Conservation (phyloP, 2,113 vertebrate genomes). For the Egretta garzetta region DNA sequence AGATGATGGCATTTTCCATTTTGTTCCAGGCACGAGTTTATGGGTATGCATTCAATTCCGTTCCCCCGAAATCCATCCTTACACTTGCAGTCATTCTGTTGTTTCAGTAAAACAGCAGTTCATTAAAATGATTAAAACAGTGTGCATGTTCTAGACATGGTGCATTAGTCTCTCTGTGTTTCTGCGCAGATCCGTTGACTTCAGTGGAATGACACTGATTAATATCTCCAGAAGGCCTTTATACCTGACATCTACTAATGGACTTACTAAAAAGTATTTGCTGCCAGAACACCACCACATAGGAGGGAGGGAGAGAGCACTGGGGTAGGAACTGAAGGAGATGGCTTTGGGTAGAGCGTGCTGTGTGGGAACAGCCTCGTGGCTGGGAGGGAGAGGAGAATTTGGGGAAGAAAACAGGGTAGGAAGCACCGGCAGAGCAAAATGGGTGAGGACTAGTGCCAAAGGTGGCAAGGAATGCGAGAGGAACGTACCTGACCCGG, state of each 20-base stretch:
- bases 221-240: background rate
- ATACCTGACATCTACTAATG: background rate
- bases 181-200: background rate
- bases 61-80: conserved; percentile 85
- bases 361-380: background rate
- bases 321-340: background rate
- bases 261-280: background rate
- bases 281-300: background rate
- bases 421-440: background rate
- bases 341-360: background rate
- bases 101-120: background rate
- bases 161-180: background rate
- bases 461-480: accelerated
- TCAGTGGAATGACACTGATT: background rate
- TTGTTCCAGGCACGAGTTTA: conserved; percentile 83
- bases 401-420: background rate
- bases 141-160: background rate
- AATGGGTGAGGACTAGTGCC: background rate
- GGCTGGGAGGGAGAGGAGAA: background rate
- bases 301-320: background rate
- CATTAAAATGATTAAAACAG: background rate
- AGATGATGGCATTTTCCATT: conserved; percentile 83
- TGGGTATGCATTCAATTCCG: conserved; percentile 83
- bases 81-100: conserved; percentile 88
- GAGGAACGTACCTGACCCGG: conserved; percentile 85